These are phyloP conservation scores for Drosophila orena DNA, from an alignment of 1,140 invertebrate genomes.

Conservation along the genomic window DNA sequence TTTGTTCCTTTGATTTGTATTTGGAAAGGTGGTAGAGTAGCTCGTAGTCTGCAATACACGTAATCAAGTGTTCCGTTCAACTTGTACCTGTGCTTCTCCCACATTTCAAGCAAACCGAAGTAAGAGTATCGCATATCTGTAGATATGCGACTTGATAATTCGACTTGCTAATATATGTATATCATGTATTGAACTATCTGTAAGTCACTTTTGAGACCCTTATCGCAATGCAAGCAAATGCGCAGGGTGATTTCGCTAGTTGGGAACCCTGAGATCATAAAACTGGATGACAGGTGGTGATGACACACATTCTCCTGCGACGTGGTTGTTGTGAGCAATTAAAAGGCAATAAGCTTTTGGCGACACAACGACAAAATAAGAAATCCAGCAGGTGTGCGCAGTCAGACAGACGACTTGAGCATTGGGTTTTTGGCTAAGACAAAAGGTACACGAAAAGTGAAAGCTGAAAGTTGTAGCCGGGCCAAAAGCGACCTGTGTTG, in stretches of 20 bases:
- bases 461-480: slow-evolving; percentile 75
- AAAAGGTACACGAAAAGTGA: slow-evolving; percentile 71
- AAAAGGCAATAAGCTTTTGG: slow-evolving; percentile 68
- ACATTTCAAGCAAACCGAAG: not conserved
- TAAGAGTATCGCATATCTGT: no score
- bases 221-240: slow-evolving; percentile 13
- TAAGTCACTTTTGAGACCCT: not conserved
- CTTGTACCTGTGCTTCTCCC: not conserved
- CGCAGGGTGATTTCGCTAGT: not conserved
- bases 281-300: slow-evolving; percentile 6
- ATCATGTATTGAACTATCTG: not conserved
- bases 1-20: no score
- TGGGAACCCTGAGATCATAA: not conserved
- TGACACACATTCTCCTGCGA: slow-evolving; percentile 13
- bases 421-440: slow-evolving; percentile 58
- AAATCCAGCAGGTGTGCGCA: slow-evolving; percentile 33
- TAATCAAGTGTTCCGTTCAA: not conserved
- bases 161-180: not conserved
- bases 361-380: slow-evolving; percentile 24
- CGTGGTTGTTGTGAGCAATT: slow-evolving; percentile 38
- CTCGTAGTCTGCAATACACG: no score
- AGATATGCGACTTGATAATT: no score
- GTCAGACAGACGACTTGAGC: slow-evolving; percentile 10
- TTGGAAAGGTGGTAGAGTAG: no score
- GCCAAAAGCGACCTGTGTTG: slow-evolving; percentile 75